These are phyloP conservation scores for Arvicanthis niloticus DNA, from an alignment of 2,113 vertebrate species.

Conservation along the genomic window DNA sequence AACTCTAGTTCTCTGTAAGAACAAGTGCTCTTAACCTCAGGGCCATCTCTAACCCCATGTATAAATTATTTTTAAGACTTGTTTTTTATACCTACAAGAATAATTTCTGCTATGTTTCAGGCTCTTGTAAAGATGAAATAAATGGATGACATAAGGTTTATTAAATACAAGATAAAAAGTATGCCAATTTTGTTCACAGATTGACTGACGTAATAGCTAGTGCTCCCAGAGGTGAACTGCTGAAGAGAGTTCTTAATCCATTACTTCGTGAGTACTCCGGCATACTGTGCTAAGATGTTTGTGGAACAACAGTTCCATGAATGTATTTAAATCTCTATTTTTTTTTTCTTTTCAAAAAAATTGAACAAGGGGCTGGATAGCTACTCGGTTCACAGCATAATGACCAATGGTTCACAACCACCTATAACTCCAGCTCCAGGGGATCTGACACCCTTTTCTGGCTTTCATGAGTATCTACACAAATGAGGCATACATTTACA, in stretches of 20 bases:
- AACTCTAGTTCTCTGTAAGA: background rate
- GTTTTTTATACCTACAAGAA: background rate
- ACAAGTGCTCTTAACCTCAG: background rate
- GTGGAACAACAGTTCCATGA: conserved; percentile 29
- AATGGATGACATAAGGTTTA: conserved; percentile 15
- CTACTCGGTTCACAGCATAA: background rate
- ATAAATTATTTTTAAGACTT: background rate
- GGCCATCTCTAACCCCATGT: background rate
- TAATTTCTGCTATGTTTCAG: background rate
- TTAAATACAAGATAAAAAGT: conserved; percentile 38
- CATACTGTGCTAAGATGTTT: conserved; percentile 1
- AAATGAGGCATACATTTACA: background rate
- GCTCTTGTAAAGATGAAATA: conserved; percentile 10
- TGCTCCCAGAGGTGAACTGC: conserved; percentile 92
- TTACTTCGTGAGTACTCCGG: conserved; percentile 92
- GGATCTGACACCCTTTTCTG: background rate
- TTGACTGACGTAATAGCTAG: conserved; percentile 91
- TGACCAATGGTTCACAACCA: background rate
- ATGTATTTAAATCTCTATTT: background rate
- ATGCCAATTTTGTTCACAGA: conserved; percentile 84
- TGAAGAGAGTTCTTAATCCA: conserved; percentile 95
- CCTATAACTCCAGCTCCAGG: background rate
- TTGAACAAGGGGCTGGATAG: background rate
- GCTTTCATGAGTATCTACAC: background rate
- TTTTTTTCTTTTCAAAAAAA: conserved; percentile 33